These are phyloP conservation scores for Pseudococcus longispinus DNA, from an alignment of 2,888 invertebrate genomes.

Conservation along the genomic window DNA sequence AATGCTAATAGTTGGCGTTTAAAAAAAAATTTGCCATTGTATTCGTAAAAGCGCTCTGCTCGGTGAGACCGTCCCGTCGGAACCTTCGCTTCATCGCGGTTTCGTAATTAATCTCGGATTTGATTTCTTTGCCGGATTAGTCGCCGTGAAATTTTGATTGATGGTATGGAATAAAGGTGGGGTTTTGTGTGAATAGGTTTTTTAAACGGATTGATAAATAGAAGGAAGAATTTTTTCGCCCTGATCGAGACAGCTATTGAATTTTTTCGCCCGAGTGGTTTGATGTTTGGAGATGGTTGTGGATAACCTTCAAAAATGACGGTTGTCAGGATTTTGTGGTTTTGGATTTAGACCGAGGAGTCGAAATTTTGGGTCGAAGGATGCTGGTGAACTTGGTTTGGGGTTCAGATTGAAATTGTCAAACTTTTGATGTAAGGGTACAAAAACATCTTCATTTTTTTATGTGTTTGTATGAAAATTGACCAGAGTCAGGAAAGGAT, in stretches of 20 bases:
- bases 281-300: background rate
- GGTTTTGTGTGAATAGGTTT: background rate
- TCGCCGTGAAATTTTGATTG: constrained; percentile 22
- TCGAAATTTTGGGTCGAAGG: too few relatives aligned
- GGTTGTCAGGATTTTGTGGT: background rate
- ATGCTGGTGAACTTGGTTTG: too few relatives aligned
- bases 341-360: background rate
- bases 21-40: constrained; percentile 40
- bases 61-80: background rate
- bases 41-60: background rate
- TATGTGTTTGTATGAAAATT: too few relatives aligned
- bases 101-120: constrained; percentile 27
- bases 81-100: background rate
- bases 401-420: too few relatives aligned
- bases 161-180: background rate
- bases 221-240: background rate
- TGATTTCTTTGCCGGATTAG: constrained; percentile 22
- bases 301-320: background rate
- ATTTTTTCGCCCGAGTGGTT: background rate
- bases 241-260: background rate
- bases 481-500: too few relatives aligned
- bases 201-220: background rate
- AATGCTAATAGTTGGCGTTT: constrained; percentile 48
- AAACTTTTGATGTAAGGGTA: too few relatives aligned
- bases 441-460: too few relatives aligned